Percentiles rank a stretch among this genome's conserved stretches.
Evolutionary conservation across 2,888 invertebrate species (phyloP).

Genomic region (Cecidostiba fungosa): DNA sequence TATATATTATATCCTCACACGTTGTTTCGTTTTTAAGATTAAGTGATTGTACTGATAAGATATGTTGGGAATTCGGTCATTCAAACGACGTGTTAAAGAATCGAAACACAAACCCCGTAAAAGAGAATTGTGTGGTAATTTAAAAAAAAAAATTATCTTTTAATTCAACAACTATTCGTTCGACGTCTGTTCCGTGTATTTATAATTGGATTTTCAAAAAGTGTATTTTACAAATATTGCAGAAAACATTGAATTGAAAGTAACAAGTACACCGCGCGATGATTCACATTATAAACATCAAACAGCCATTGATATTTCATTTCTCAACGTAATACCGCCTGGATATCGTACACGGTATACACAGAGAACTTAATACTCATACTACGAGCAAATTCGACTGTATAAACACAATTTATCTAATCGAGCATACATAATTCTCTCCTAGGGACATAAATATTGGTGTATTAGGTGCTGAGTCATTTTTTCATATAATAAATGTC

Average conservation of each 20-base stretch:
- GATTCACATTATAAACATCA: not conserved
- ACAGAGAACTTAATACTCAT: not conserved
- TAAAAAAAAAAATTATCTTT: not conserved
- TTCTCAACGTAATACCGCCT: not conserved
- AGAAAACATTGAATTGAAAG: not conserved
- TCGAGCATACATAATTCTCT: slow-evolving; percentile 26
- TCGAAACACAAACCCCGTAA: not conserved
- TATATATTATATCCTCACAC: slow-evolving; percentile 10
- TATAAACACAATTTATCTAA: slow-evolving; percentile 8
- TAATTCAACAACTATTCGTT: not conserved
- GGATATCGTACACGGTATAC: not conserved
- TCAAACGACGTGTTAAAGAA: not conserved
- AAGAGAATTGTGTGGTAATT: slow-evolving; percentile 28
- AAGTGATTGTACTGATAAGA: slow-evolving; percentile 18
- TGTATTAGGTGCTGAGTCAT: slow-evolving; percentile 19
- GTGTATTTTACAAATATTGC: not conserved
- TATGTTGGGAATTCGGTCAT: not conserved
- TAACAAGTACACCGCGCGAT: not conserved
- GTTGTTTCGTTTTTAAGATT: slow-evolving; percentile 32
- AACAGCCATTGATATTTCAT: not conserved
- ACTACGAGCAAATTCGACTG: slow-evolving; percentile 4
- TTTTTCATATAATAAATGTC: slow-evolving; percentile 5
- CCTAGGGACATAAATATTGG: not conserved
- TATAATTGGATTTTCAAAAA: not conserved
- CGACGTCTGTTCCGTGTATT: not conserved